Percentiles rank a stretch among this genome's conserved stretches.
Evolutionary conservation across 2,888 invertebrate genomes (phyloP).

Genomic region (Acrobasis consociella): DNA sequence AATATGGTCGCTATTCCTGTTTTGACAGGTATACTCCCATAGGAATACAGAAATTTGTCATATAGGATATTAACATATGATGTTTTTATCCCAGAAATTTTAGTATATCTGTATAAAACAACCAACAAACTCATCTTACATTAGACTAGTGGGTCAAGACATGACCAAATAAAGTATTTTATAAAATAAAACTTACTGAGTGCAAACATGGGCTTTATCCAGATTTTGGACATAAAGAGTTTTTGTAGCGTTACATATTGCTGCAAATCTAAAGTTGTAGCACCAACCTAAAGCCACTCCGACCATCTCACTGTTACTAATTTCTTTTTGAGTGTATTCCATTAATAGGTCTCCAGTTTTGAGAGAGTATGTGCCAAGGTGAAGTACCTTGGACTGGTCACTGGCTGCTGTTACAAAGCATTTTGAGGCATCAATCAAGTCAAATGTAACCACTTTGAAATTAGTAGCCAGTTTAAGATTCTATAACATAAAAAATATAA

Average conservation of each 20-base stretch:
- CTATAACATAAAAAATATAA: conserved; percentile 46
- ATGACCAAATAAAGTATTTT: not conserved
- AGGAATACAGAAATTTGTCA: no score
- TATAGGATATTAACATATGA: no score
- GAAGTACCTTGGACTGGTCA: conserved; percentile 25
- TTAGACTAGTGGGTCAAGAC: not conserved
- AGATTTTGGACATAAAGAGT: conserved; percentile 65
- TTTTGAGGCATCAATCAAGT: conserved; percentile 61
- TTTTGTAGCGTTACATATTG: conserved; percentile 65
- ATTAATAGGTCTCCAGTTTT: conserved; percentile 48
- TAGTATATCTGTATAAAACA: no score
- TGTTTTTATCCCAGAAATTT: no score
- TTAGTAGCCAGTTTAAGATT: conserved; percentile 51
- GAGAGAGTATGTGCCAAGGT: conserved; percentile 51
- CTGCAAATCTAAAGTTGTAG: conserved; percentile 65
- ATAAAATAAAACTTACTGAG: conserved; percentile 48
- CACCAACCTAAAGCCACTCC: conserved; percentile 66
- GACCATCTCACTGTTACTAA: conserved; percentile 46
- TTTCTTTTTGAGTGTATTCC: not conserved
- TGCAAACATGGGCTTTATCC: conserved; percentile 52
- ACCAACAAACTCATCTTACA: no score
- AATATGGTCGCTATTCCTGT: no score
- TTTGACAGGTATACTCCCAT: no score
- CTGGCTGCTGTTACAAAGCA: conserved; percentile 58
- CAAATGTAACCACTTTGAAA: conserved; percentile 59